phyloP scores from a whole-genome alignment of 2,797 vertebrate genomes.

The Gambusia yucatana region DNA sequence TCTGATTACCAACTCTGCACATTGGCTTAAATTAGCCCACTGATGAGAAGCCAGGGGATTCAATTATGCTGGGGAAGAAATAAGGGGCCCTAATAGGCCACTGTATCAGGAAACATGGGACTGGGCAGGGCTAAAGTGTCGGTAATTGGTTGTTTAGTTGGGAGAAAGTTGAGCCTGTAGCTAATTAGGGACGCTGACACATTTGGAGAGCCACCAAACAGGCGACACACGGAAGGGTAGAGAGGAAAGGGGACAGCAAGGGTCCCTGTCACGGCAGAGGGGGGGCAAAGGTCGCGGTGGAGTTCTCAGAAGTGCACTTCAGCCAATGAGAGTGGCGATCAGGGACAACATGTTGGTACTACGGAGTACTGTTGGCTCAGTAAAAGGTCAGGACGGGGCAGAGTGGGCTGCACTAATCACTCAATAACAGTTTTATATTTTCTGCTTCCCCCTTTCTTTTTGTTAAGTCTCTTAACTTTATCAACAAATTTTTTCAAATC shows the following conservation, averaged over 20 bases:
- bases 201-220: conserved; percentile 73
- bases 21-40: conserved; percentile 81
- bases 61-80: conserved; percentile 81
- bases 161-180: conserved; percentile 76
- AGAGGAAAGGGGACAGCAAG: conserved; percentile 46
- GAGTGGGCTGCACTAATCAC: conserved; percentile 10
- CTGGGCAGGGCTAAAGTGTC: conserved; percentile 69
- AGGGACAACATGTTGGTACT: conserved; percentile 59
- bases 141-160: conserved; percentile 82
- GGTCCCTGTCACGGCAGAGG: conserved; percentile 47
- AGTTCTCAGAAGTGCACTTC: conserved; percentile 58
- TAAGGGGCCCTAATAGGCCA: conserved; percentile 78
- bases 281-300: conserved; percentile 62
- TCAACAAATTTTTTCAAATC: conserved; percentile 7
- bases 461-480: conserved; percentile 15
- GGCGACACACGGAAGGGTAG: conserved; percentile 48
- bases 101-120: conserved; percentile 79
- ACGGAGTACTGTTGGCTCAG: conserved; percentile 53
- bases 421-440: conserved; percentile 13
- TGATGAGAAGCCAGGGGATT: conserved; percentile 86
- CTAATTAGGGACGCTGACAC: conserved; percentile 74
- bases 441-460: conserved; percentile 3
- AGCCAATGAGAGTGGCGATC: conserved; percentile 55
- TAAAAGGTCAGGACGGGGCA: conserved; percentile 59
- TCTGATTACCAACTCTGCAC: conserved; percentile 83